phyloP scores from a whole-genome alignment of 2,797 vertebrate species.

The Pipistrellus nathusii region DNA sequence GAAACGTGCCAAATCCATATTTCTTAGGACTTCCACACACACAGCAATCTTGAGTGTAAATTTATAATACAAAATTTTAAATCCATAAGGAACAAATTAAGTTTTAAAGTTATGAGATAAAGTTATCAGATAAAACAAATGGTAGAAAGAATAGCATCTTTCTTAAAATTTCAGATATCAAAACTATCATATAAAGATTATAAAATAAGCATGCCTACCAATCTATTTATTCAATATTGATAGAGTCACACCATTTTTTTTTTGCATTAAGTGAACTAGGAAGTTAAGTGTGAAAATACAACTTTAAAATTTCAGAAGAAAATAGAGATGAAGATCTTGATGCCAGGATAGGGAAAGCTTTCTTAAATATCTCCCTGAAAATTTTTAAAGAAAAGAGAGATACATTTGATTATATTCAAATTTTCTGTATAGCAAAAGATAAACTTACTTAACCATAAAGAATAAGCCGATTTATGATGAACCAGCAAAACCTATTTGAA shows the following conservation, averaged over 20 bases:
- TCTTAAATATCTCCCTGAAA: not conserved
- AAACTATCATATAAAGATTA: not conserved
- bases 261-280: not conserved
- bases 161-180: not conserved
- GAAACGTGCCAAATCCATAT: not conserved
- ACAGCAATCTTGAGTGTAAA: not conserved
- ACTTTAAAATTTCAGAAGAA: constrained; percentile 12
- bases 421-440: not conserved
- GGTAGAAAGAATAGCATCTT: not conserved
- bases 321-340: not conserved
- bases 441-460: not conserved
- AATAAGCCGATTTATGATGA: constrained; percentile 8
- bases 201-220: not conserved
- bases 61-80: not conserved
- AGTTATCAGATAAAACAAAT: not conserved
- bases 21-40: not conserved
- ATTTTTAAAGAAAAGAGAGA: not conserved
- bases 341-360: not conserved
- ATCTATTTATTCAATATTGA: not conserved
- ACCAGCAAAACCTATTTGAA: not conserved
- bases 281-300: constrained; percentile 7
- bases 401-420: not conserved
- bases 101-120: not conserved
- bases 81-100: not conserved
- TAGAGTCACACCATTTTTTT: not conserved